A percentile compares a stretch with the other conserved stretches of the same genome.
These are phyloP conservation scores for Meandrusa payeni DNA, from an alignment of 2,888 invertebrate species.

Conservation along the genomic window DNA sequence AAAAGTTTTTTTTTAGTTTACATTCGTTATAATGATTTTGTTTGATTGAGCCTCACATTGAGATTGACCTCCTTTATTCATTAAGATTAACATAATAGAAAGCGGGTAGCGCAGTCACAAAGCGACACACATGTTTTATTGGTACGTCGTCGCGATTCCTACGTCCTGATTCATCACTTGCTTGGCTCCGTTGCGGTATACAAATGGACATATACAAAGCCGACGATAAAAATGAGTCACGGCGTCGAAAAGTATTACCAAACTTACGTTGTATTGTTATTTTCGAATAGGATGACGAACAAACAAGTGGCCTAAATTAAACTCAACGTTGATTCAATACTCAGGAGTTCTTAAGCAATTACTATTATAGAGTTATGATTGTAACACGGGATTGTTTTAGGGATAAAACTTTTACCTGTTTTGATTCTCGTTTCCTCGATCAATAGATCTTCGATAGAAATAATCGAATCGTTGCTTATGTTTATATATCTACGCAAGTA, in stretches of 20 bases:
- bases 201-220: conserved; percentile 57
- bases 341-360: no score
- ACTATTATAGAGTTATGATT: no score
- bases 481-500: no score
- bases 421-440: no score
- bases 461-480: no score
- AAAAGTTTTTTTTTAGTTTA: no score
- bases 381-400: no score
- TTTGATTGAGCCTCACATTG: no score
- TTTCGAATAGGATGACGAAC: conserved; percentile 18
- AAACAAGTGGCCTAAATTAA: conserved; percentile 4
- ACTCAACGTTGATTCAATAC: neutral
- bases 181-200: conserved; percentile 48
- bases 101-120: conserved; percentile 32
- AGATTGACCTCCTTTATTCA: conserved; percentile 12
- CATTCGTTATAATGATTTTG: no score
- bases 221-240: conserved; percentile 49
- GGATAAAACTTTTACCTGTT: no score
- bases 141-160: conserved; percentile 39
- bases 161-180: conserved; percentile 54
- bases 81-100: conserved; percentile 30
- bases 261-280: conserved; percentile 20
- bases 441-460: no score
- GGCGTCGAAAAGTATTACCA: conserved; percentile 37
- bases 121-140: conserved; percentile 30